Conservation (phyloP, 2,113 vertebrate genomes). For the Poeciliopsis occidentalis region DNA sequence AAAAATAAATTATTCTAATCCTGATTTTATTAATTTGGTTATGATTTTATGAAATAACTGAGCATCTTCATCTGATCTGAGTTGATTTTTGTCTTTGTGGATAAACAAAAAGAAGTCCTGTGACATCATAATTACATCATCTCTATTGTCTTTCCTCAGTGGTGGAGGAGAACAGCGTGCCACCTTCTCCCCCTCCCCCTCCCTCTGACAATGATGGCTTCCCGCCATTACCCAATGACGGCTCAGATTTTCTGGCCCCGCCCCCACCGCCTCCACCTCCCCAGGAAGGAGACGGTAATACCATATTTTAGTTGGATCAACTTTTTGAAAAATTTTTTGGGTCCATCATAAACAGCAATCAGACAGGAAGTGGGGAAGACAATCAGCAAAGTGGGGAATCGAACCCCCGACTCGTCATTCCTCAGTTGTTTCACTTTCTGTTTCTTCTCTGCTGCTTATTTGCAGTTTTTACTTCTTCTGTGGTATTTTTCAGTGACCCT, state of each 20-base stretch:
- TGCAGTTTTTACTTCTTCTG: slow-evolving; percentile 4
- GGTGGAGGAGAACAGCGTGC: slow-evolving; percentile 69
- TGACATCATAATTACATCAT: slow-evolving; percentile 30
- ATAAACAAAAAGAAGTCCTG: not conserved
- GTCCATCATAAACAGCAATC: not conserved
- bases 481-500: slow-evolving; percentile 46
- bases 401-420: not conserved
- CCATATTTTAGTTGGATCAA: not conserved
- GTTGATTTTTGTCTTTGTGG: too few species aligned
- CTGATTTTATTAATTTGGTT: not conserved
- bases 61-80: not conserved
- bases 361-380: not conserved
- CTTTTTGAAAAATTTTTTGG: not conserved
- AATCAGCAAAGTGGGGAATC: not conserved
- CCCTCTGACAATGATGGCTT: slow-evolving; percentile 45
- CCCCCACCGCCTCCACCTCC: slow-evolving; percentile 56
- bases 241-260: slow-evolving; percentile 54
- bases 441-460: slow-evolving; percentile 12
- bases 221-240: slow-evolving; percentile 36
- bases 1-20: not conserved
- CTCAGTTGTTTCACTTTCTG: not conserved
- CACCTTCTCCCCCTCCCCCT: slow-evolving; percentile 44
- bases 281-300: slow-evolving; percentile 55
- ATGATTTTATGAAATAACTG: too few species aligned
- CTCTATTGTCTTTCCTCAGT: slow-evolving; percentile 51